Conservation (phyloP, 2,797 vertebrate genomes). For the Buphagus erythrorhynchus region DNA sequence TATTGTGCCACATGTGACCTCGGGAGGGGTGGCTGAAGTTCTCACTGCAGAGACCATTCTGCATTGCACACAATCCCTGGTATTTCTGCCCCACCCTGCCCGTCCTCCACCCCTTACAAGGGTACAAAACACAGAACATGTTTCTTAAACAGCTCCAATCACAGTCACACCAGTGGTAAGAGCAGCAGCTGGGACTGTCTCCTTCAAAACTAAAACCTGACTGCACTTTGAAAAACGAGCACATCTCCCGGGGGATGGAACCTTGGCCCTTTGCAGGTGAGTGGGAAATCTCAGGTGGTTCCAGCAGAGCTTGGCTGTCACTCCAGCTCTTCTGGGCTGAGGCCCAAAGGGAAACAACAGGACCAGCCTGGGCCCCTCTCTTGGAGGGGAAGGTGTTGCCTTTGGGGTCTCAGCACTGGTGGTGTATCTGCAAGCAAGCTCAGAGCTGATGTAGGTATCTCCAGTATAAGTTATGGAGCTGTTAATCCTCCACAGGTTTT, state of each 20-base stretch:
- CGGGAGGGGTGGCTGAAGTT: neutral
- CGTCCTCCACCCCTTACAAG: rapidly evolving
- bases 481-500: constrained; percentile 53
- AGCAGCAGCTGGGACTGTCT: neutral
- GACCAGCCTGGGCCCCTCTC: neutral
- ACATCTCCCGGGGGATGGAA: rapidly evolving
- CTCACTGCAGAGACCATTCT: neutral
- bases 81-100: neutral
- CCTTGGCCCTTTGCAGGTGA: neutral
- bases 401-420: neutral
- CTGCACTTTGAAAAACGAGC: neutral
- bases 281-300: neutral
- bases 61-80: neutral
- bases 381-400: neutral
- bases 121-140: rapidly evolving
- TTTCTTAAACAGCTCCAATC: neutral
- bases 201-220: neutral
- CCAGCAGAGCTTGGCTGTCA: rapidly evolving
- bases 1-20: neutral
- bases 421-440: neutral
- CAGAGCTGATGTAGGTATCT: neutral
- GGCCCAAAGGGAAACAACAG: neutral
- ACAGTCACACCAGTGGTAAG: neutral
- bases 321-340: rapidly evolving
- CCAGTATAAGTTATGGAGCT: neutral